Base-by-base conservation (phyloP, 1,140 invertebrate genomes). In the Drosophila seguyi region DNA sequence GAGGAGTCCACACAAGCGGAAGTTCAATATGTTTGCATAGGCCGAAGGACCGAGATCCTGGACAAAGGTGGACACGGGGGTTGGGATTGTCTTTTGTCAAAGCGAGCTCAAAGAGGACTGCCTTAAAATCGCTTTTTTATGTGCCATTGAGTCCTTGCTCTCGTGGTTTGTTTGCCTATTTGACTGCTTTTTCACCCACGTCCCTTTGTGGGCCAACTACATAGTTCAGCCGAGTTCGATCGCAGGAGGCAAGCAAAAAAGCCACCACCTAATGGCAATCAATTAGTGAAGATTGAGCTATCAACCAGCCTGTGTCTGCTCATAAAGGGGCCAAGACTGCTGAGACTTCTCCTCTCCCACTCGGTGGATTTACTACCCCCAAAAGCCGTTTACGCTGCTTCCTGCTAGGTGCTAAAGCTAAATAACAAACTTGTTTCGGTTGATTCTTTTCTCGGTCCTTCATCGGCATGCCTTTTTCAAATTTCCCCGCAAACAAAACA, bases 21-120 rank as follows among this genome's bases (percentile, higher is more conserved):
- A 81, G 84, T 85, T 88, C 85, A 85, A 79, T 90, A 80, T 90
- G 85, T 88, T 88, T 88, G 77, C 78, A 78, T 85, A 90, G 85
- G 85, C 58, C 53, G 27, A 53, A 31, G 52, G 47, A 45, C 48
- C 62, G 18, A 48, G 58, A 44, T 48, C 34, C 50, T 61, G 72
- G 61, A 79, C 65, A 75, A 79, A 75, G 79, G 63, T 78, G 50
- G 50, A 6, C 52, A 53, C 50, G 39, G 47, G 29, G 31, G 34
- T 65, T 69, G 81, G 72, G 67, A 44, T 38, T 18, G 29, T 50
- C 62, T 84, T 75, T 81, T 90, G 80, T 90, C 68, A 90, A 79
- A 63, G 61, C 47, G 47, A 67, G 42, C 62, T 61, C 42, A 63
- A 76, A 81, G 59, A 73, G 58, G 72, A 66, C 72, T 58, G 67